Evolutionary conservation across 2,888 invertebrate genomes (phyloP).

Genomic region (Eupithecia insigniata): DNA sequence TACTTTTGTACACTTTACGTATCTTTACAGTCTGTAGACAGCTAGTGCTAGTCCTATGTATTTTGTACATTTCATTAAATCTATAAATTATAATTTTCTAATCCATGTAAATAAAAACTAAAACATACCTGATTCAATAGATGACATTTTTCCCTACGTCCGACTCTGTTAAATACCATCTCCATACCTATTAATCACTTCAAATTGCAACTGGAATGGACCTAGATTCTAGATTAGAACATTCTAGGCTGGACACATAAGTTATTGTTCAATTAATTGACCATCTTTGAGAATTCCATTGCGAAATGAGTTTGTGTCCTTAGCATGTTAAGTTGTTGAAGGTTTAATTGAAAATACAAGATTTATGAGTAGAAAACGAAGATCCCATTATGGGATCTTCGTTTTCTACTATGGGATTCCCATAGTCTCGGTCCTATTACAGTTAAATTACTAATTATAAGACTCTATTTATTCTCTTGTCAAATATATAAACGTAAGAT

Average conservation of each 20-base stretch:
- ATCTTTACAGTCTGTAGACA: no score
- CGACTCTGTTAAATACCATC: neutral
- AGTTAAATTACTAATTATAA: neutral
- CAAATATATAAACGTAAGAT: no score
- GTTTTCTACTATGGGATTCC: no score
- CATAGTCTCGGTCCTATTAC: neutral
- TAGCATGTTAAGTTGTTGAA: neutral
- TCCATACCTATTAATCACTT: slow-evolving; percentile 12
- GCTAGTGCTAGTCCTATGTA: no score
- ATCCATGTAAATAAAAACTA: no score
- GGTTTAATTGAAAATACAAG: slow-evolving; percentile 9
- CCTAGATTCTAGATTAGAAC: slow-evolving; percentile 13
- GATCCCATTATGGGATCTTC: no score
- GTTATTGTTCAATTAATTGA: slow-evolving; percentile 10
- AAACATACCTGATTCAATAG: no score
- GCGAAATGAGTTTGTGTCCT: neutral
- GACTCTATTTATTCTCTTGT: no score
- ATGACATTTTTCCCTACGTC: neutral
- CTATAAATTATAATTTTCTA: no score
- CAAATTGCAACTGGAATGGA: slow-evolving; percentile 6
- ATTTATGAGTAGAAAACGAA: slow-evolving; percentile 12
- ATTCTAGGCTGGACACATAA: slow-evolving; percentile 4
- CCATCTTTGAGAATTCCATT: slow-evolving; percentile 8
- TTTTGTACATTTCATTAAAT: no score
- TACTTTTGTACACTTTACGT: no score